Evolutionary conservation across 2,797 vertebrate species (phyloP).

Genomic region (Acomys russatus): DNA sequence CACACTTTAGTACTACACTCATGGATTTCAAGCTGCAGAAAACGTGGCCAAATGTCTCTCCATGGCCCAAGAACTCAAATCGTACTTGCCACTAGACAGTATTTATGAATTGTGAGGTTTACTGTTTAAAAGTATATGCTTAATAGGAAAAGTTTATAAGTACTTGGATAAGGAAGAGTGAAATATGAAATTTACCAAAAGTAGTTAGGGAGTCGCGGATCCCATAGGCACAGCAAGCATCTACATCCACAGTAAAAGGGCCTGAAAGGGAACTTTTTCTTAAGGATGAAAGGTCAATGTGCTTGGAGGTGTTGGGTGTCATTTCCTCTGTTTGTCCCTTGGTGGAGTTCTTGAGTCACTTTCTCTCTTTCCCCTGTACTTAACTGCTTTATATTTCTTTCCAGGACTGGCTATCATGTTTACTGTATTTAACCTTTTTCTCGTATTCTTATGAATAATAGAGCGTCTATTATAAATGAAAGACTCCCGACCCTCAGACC

Average conservation of each 20-base stretch:
- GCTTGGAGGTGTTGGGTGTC: slow-evolving; percentile 83
- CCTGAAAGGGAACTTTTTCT: slow-evolving; percentile 53
- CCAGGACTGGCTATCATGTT: slow-evolving; percentile 83
- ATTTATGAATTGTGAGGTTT: neutral
- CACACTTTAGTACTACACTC: slow-evolving; percentile 54
- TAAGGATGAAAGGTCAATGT: slow-evolving; percentile 86
- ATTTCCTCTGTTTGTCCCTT: slow-evolving; percentile 89
- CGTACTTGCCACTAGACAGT: neutral
- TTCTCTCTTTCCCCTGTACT: slow-evolving; percentile 82
- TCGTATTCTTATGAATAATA: slow-evolving; percentile 82
- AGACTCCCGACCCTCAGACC: slow-evolving; percentile 34
- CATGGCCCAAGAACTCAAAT: neutral
- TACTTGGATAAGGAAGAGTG: slow-evolving; percentile 14
- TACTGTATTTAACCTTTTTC: slow-evolving; percentile 88
- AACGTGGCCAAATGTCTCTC: slow-evolving; percentile 46
- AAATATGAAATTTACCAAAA: neutral
- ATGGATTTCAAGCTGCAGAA: slow-evolving; percentile 45
- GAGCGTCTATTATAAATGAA: slow-evolving; percentile 77
- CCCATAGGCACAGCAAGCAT: neutral
- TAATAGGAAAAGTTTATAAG: neutral
- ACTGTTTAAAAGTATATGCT: slow-evolving; percentile 21
- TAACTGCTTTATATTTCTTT: slow-evolving; percentile 77
- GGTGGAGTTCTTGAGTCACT: slow-evolving; percentile 92
- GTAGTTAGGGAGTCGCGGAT: neutral
- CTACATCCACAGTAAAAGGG: accelerated